Evolutionary conservation across 2,888 invertebrate species (phyloP), one percentile per base, ranked within the genome.

Genomic region (Tinea pellionella): DNA sequence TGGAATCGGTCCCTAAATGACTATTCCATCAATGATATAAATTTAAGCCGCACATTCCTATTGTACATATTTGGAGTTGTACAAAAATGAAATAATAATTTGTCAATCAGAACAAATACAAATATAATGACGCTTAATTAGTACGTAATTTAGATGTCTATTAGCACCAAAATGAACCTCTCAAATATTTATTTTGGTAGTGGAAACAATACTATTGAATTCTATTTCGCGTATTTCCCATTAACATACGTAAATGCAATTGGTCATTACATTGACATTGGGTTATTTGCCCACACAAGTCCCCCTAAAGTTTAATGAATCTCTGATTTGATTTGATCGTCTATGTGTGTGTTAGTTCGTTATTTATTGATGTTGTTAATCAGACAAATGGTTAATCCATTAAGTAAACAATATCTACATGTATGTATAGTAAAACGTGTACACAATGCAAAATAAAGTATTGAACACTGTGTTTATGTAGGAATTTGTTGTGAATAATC

Each of bases 381-480:
- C 84, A 85, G 77, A 83, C 80, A 83, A 85, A 86, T 84, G 79
- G 80, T 73, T 85, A 84, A 85, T 84, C 84, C 84, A 86, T 85
- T 85, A 81, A 67, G 71, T 74, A 70, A 69, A 77, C 71, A 71
- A 72, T 68, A 67, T 69, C 74, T 69, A 69, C 6, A n/a, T n/a
- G n/a, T n/a, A n/a, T n/a, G n/a, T n/a, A n/a, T n/a, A n/a, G n/a
- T n/a, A n/a, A n/a, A n/a, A 67, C 69, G 9, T 37, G 37, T 37
- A 37, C 9, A 47, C 15, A 15, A 18, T 18, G 6, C 18, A 15
- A 47, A 18, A 13, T 13, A 42, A 42, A 4, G 15, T 42, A 42
- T 42, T 13, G 42, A 15, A 42, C n/a, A 42, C 2, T 8, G 8
- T 42, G 15, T 42, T 2, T 15, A 8, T 15, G 42, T 42, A 4